A percentile compares a stretch with the other conserved stretches of the same genome.
Evolutionary conservation across 2,113 vertebrate species (phyloP).

Genomic region (Bettongia penicillata): DNA sequence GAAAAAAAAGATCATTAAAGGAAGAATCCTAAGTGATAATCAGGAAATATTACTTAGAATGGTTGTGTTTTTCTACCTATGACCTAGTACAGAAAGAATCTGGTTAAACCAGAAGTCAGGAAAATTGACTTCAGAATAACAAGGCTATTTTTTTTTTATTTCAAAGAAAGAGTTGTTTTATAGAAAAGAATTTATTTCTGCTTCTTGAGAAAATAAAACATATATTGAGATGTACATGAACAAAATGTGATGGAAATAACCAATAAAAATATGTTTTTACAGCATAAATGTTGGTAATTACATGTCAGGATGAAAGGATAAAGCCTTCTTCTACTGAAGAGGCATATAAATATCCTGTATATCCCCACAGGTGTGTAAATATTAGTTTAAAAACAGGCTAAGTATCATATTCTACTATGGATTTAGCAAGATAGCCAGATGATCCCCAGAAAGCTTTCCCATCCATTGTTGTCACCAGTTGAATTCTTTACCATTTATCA

Average conservation of each 20-base stretch:
- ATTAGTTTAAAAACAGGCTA: background rate
- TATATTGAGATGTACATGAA: too few relatives aligned
- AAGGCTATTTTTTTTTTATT: background rate
- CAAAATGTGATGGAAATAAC: background rate
- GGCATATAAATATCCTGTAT: background rate
- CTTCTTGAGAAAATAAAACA: background rate
- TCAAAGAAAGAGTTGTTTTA: background rate
- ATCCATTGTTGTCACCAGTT: background rate
- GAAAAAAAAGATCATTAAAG: background rate
- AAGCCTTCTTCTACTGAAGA: constrained; percentile 10
- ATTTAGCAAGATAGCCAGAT: background rate
- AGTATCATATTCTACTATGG: background rate
- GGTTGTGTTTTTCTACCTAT: background rate
- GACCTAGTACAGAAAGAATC: background rate
- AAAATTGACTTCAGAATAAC: background rate
- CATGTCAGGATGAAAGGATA: background rate
- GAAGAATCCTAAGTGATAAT: background rate
- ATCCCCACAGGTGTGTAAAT: constrained; percentile 40
- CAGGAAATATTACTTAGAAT: background rate
- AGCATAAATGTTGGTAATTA: background rate
- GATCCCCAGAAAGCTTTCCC: constrained; percentile 28
- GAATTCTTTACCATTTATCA: constrained; percentile 23
- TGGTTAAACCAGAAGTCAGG: background rate
- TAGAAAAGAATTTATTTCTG: background rate
- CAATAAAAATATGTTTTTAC: background rate